Evolutionary conservation across 92 coral and sea anemone genomes (phyloP), one percentile per base, ranked within the genome.

Genomic region (Epizoanthus ramosus): DNA sequence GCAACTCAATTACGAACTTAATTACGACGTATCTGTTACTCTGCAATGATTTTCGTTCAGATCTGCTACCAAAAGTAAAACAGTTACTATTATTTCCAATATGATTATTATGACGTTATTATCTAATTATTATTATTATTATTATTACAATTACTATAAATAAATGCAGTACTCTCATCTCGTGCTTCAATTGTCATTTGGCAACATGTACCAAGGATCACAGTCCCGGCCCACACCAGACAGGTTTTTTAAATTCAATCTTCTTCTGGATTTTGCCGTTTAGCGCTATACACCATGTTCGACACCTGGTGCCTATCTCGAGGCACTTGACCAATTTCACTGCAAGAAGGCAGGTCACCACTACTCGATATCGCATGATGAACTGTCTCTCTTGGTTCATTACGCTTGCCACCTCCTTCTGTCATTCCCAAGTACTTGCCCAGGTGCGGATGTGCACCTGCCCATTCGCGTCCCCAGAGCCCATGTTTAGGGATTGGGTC

Each of bases 121-220:
- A n/a, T n/a, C n/a, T n/a, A n/a, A n/a, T n/a, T n/a, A n/a, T n/a
- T n/a, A n/a, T n/a, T n/a, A n/a, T n/a, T n/a, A n/a, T n/a, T n/a
- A n/a, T n/a, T n/a, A n/a, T n/a, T n/a, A n/a, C n/a, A n/a, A n/a
- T n/a, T n/a, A n/a, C n/a, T n/a, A n/a, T n/a, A n/a, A n/a, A n/a
- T n/a, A n/a, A n/a, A n/a, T n/a, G n/a, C n/a, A n/a, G n/a, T n/a
- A n/a, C n/a, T n/a, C n/a, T n/a, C n/a, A n/a, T n/a, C n/a, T n/a
- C n/a, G n/a, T n/a, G n/a, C n/a, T n/a, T n/a, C n/a, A n/a, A n/a
- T n/a, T n/a, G n/a, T n/a, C n/a, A n/a, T n/a, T n/a, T n/a, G n/a
- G n/a, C n/a, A n/a, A n/a, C n/a, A n/a, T n/a, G 31, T 89, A 89
- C 88, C 90, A 90, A 69, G 90, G 90, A 61, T 90, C 88, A 76